These are phyloP conservation scores for Notothenia rossii DNA, from an alignment of 2,113 vertebrate species.

Conservation along the genomic window DNA sequence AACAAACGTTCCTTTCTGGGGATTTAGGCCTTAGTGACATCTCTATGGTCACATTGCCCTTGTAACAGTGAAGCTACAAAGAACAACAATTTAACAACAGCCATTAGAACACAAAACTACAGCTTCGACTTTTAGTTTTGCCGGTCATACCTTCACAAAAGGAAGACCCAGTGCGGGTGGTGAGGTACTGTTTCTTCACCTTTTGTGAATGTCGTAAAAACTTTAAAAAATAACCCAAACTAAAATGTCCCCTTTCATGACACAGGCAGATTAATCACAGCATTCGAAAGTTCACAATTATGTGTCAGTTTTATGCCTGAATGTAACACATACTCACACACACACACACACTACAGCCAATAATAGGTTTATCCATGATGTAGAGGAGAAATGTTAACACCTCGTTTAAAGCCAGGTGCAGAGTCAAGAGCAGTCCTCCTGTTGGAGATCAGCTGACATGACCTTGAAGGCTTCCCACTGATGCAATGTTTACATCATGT, in stretches of 20 bases:
- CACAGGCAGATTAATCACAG: neutral
- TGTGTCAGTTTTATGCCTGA: neutral
- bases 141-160: neutral
- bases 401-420: constrained; percentile 5
- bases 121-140: neutral
- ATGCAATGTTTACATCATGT: constrained; percentile 12
- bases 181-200: neutral
- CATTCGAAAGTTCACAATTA: neutral
- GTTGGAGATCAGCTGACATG: constrained; percentile 10
- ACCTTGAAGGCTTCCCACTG: constrained; percentile 28
- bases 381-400: constrained; percentile 9
- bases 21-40: constrained; percentile 16
- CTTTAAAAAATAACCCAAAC: neutral
- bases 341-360: neutral
- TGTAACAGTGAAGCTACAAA: neutral
- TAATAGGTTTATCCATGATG: constrained; percentile 12
- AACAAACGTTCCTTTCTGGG: constrained; percentile 24
- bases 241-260: neutral
- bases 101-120: neutral
- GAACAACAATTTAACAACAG: neutral
- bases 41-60: constrained; percentile 28
- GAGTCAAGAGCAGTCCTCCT: neutral
- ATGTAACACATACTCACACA: neutral
- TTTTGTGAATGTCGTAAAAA: neutral
- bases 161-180: neutral